A percentile compares a stretch with the other conserved stretches of the same genome.
phyloP scores from a whole-genome alignment of 2,113 vertebrate genomes.

The Eulemur macaco region DNA sequence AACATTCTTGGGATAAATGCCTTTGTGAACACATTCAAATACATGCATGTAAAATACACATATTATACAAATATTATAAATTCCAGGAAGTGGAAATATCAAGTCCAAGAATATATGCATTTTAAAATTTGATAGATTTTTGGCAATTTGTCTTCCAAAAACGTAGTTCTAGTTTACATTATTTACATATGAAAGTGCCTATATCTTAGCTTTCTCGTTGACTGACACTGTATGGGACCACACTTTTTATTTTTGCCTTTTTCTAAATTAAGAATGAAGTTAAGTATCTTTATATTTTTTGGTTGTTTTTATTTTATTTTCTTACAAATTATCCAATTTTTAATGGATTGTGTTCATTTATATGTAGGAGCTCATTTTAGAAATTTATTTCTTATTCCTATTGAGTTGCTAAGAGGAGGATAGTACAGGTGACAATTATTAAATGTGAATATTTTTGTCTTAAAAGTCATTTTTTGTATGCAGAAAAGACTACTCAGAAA shows the following conservation, averaged over 20 bases:
- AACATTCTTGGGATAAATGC: not conserved
- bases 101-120: not conserved
- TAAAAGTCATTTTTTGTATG: not conserved
- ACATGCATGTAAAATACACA: not conserved
- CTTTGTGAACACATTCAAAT: not conserved
- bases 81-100: constrained; percentile 24
- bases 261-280: not conserved
- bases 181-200: not conserved
- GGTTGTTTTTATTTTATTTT: not conserved
- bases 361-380: not conserved
- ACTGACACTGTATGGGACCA: not conserved
- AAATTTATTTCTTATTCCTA: not conserved
- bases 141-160: not conserved
- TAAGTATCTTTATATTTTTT: not conserved
- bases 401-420: not conserved
- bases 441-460: not conserved
- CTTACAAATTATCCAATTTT: not conserved
- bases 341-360: not conserved
- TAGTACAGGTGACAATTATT: not conserved
- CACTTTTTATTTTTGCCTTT: not conserved
- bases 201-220: not conserved
- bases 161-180: not conserved
- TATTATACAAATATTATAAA: not conserved
- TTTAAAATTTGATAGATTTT: not conserved
- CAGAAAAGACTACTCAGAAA: not conserved